phyloP scores from a whole-genome alignment of 2,797 vertebrate genomes.

The Syngnathus rostellatus region DNA sequence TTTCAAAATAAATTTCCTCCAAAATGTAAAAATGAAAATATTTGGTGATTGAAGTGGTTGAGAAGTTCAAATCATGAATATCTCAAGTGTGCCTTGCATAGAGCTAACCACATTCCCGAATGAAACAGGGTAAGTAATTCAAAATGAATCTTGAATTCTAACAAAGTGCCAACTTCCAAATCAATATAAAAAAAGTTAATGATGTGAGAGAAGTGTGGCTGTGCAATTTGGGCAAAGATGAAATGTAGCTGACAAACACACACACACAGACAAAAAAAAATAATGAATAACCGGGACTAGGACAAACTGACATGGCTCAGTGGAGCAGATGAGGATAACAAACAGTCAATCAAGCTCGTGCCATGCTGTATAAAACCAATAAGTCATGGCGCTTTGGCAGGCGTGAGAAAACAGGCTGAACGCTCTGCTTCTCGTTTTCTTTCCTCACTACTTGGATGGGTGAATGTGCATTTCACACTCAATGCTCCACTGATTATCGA shows the following conservation, averaged over 20 bases:
- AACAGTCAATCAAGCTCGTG: slow-evolving; percentile 43
- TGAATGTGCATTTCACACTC: slow-evolving; percentile 69
- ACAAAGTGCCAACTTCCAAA: background rate
- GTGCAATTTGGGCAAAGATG: background rate
- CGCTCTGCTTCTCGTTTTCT: slow-evolving; percentile 13
- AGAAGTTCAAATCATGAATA: background rate
- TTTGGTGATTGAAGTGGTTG: background rate
- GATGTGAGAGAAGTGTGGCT: background rate
- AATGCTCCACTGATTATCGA: slow-evolving; percentile 63
- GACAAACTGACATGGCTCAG: slow-evolving; percentile 17
- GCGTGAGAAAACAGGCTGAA: slow-evolving; percentile 58
- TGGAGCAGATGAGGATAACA: slow-evolving; percentile 30
- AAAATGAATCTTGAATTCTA: background rate
- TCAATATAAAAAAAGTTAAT: background rate
- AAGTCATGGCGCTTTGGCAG: slow-evolving; percentile 62
- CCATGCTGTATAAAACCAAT: slow-evolving; percentile 71
- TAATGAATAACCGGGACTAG: background rate
- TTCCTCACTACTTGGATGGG: slow-evolving; percentile 60
- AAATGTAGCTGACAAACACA: background rate
- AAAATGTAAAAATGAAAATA: no score
- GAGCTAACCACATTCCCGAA: background rate
- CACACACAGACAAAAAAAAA: background rate
- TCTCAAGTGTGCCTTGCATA: background rate
- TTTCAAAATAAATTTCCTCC: no score
- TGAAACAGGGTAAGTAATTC: background rate